Evolutionary conservation across 1,140 invertebrate species (phyloP).

Genomic region (Nautilus pompilius): DNA sequence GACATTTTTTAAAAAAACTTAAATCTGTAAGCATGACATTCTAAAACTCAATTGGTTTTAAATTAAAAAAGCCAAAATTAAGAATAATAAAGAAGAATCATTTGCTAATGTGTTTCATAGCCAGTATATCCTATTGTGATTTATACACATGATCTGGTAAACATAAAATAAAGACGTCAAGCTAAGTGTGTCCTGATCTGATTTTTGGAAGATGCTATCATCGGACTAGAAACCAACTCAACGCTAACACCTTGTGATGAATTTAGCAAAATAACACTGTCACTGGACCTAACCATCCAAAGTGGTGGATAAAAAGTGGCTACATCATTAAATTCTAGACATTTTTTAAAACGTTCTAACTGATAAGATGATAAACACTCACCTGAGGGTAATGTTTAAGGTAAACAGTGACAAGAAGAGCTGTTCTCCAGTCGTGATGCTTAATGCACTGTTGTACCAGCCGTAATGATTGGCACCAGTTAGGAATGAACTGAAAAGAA

Average conservation of each 20-base stretch:
- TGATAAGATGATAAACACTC: no score
- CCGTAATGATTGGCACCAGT: neutral
- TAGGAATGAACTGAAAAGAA: neutral
- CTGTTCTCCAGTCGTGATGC: neutral
- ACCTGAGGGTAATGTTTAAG: conserved; percentile 1
- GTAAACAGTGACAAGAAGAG: neutral
- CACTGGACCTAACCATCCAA: neutral
- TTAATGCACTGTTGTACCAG: neutral
- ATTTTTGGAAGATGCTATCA: neutral
- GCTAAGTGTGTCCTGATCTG: neutral
- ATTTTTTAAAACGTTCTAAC: neutral
- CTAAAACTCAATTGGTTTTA: no score
- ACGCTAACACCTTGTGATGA: neutral
- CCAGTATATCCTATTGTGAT: no score
- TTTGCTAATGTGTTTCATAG: no score
- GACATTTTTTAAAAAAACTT: no score
- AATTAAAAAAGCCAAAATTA: no score
- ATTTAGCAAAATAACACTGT: neutral
- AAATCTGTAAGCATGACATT: no score
- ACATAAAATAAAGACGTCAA: no score
- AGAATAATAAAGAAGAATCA: no score
- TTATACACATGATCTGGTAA: no score
- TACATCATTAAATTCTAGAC: neutral
- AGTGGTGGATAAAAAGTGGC: neutral
- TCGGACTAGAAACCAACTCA: neutral